A percentile compares a stretch with the other conserved stretches of the same genome.
phyloP scores from a whole-genome alignment of 2,888 invertebrate genomes.

The Campoplex capitator region DNA sequence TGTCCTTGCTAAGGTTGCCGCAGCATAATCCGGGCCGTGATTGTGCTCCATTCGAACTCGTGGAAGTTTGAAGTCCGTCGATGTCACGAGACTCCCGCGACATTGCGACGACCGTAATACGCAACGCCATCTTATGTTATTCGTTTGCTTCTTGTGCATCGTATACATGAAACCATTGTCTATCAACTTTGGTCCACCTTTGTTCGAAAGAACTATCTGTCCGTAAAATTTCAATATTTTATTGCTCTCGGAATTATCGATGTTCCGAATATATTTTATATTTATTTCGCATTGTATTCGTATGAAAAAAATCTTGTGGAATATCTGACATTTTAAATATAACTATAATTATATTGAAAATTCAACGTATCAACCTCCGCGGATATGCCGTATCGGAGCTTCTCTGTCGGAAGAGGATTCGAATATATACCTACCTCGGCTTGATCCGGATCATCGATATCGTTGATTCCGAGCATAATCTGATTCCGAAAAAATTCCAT shows the following conservation, averaged over 20 bases:
- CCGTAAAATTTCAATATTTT: neutral
- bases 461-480: conserved; percentile 4
- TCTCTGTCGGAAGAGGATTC: too few species aligned
- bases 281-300: neutral
- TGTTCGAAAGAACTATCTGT: conserved; percentile 84
- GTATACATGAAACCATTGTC: conserved; percentile 85
- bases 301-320: neutral
- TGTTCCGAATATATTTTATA: neutral
- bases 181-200: conserved; percentile 85
- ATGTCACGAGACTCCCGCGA: conserved; percentile 84
- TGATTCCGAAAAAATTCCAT: conserved; percentile 53
- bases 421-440: conserved; percentile 39
- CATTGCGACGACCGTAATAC: conserved; percentile 84
- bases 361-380: too few species aligned
- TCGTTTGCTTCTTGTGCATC: conserved; percentile 84
- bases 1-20: conserved; percentile 83
- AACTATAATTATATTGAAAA: too few species aligned
- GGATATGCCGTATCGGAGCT: too few species aligned
- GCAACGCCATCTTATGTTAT: conserved; percentile 85
- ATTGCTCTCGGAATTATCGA: neutral
- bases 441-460: conserved; percentile 29
- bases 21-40: conserved; percentile 84
- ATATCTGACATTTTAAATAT: too few species aligned
- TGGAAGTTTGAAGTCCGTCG: conserved; percentile 81
- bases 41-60: conserved; percentile 84